Percentiles rank a stretch among this genome's conserved stretches.
Conservation (phyloP, 2,113 vertebrate species). For the Elgaria multicarinata region DNA sequence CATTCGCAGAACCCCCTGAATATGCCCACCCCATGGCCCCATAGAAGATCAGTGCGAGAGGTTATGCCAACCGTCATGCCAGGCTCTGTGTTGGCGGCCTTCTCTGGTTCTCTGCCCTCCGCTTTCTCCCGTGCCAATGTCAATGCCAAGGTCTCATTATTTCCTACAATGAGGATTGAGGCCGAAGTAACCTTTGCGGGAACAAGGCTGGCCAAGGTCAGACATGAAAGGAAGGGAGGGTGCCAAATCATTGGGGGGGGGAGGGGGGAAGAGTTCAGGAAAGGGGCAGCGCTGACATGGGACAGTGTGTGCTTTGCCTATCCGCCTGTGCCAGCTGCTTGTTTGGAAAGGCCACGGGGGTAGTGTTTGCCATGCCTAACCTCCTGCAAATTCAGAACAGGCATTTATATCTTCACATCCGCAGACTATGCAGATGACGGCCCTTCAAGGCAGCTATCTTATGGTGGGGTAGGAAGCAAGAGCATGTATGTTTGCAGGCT, state of each 20-base stretch:
- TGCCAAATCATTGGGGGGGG: neutral
- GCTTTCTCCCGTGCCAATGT: neutral
- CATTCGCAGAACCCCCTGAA: too few relatives aligned
- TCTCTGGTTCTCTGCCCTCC: neutral
- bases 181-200: neutral
- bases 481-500: neutral
- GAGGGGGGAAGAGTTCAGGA: neutral
- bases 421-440: neutral
- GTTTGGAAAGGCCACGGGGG: neutral
- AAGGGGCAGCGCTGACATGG: neutral
- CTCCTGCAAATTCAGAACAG: neutral
- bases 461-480: neutral
- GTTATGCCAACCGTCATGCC: neutral
- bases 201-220: conserved; percentile 2
- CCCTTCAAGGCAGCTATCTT: neutral
- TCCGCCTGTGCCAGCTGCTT: neutral
- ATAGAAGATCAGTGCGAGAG: neutral
- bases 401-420: neutral
- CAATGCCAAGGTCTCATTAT: neutral
- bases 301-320: neutral
- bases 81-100: neutral
- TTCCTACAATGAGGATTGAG: neutral
- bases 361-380: neutral
- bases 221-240: neutral
- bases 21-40: neutral